Base-by-base conservation (phyloP, 2,113 vertebrate genomes). In the Rhombomys opimus region DNA sequence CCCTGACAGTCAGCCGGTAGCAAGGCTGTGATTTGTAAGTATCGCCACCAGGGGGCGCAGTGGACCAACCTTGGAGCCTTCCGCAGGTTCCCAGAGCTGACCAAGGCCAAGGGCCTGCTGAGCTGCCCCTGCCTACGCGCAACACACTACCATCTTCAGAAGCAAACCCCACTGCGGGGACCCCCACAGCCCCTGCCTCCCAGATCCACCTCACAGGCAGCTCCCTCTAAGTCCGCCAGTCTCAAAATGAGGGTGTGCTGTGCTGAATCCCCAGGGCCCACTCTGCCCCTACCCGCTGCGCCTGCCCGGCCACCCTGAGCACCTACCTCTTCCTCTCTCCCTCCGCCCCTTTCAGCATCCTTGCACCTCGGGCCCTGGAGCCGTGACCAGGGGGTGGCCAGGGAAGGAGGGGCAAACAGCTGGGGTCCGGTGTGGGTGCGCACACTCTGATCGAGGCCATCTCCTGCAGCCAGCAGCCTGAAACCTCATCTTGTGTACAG, bases 401-500 rank as follows among this genome's bases (percentile, higher is more conserved):
- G 13, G n/a, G 57, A 82, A 61, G 57, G 57, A 61, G 9, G 57
- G 57, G 25, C 57, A 63, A 57, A 61, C 22, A 61, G 81, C 38
- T 63, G 7, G 81, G 23, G 57, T 41, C n/a, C 7, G 2, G 14
- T 41, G 14, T 65, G 81, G 59, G 59, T 46, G 14, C 27, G 38
- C 81, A 65, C 81, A 65, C n/a, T 30, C 25, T 18, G n/a, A 38
- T 15, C 41, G 12, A 81, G 54, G 54, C 38, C 22, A n/a, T 38
- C n/a, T 41, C 14, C 59, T 61, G 20, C 46, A 27, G 23, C 41
- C 80, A 8, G 80, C 57, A 84, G 70, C 17, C 70, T 38, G n/a
- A 7, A 15, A 41, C 23, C 23, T 59, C 6, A 0, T 15, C 32
- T 1, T 4, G 59, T 8, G 7, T 2, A 63, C 57, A 25, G 23